These are phyloP conservation scores for Andrena trimmerana DNA, from an alignment of 2,888 invertebrate genomes.

Conservation along the genomic window DNA sequence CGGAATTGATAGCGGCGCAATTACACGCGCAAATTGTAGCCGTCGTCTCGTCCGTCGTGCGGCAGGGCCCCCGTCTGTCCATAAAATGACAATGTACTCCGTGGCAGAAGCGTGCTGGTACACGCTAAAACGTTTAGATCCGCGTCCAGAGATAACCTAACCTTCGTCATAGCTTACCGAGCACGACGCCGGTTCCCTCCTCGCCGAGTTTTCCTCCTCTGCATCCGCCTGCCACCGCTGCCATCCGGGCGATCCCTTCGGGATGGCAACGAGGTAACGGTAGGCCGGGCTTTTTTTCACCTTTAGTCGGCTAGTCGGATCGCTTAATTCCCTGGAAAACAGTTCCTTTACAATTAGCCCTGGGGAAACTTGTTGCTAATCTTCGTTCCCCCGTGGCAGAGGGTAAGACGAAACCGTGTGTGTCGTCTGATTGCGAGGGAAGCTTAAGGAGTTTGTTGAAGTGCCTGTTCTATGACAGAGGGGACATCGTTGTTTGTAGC, in stretches of 20 bases:
- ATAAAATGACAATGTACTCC: conserved; percentile 72
- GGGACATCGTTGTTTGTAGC: neutral
- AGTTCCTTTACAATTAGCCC: too few relatives aligned
- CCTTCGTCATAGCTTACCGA: conserved; percentile 84
- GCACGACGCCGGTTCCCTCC: conserved; percentile 78
- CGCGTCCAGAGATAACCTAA: conserved; percentile 81
- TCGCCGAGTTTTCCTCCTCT: conserved; percentile 52
- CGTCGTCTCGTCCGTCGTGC: conserved; percentile 56
- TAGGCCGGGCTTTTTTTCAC: conserved; percentile 19
- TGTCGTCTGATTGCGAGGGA: too few relatives aligned
- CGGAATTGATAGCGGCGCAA: conserved; percentile 74
- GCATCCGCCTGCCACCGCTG: conserved; percentile 59
- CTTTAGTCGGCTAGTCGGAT: neutral
- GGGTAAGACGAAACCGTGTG: too few relatives aligned
- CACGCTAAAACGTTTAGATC: conserved; percentile 83
- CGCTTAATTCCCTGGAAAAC: conserved; percentile 1
- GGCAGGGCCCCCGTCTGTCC: conserved; percentile 63
- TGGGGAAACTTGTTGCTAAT: neutral
- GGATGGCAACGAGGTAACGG: conserved; percentile 38
- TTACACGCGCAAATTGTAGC: conserved; percentile 75
- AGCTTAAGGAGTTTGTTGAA: neutral
- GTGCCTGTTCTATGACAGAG: neutral
- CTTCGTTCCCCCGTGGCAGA: too few relatives aligned
- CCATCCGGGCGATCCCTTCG: conserved; percentile 28
- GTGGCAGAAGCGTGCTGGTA: conserved; percentile 65